phyloP scores from a whole-genome alignment of 2,113 vertebrate species.

The Lagopus leucura region DNA sequence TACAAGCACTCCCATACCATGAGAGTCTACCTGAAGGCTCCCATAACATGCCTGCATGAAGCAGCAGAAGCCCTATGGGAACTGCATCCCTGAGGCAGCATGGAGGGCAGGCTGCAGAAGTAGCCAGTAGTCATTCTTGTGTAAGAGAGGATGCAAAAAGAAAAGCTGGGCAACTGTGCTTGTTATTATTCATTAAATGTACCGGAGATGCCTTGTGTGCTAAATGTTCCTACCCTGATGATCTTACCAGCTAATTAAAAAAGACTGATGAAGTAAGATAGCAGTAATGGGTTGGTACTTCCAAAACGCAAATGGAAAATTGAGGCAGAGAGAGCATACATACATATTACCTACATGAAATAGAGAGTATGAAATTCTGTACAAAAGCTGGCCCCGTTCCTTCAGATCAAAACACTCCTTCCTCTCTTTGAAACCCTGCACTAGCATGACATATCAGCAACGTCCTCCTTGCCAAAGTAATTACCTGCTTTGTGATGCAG shows the following conservation, averaged over 20 bases:
- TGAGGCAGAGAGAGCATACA: background rate
- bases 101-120: background rate
- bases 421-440: background rate
- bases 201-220: constrained; percentile 38
- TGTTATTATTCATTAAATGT: constrained; percentile 47
- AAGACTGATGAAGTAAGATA: constrained; percentile 29
- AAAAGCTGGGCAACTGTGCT: background rate
- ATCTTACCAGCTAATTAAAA: constrained; percentile 63
- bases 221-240: constrained; percentile 47
- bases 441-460: background rate
- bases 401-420: constrained; percentile 9
- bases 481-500: background rate
- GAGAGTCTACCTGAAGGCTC: background rate
- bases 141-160: background rate
- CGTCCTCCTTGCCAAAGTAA: background rate
- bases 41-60: background rate
- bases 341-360: background rate
- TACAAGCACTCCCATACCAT: background rate
- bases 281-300: background rate
- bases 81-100: background rate
- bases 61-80: background rate
- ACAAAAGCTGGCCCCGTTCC: background rate
- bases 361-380: background rate
- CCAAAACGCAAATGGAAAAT: background rate
- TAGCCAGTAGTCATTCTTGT: background rate